Base-by-base conservation (phyloP, 92 coral and sea anemone genomes). In the Phenganax stokvisi region DNA sequence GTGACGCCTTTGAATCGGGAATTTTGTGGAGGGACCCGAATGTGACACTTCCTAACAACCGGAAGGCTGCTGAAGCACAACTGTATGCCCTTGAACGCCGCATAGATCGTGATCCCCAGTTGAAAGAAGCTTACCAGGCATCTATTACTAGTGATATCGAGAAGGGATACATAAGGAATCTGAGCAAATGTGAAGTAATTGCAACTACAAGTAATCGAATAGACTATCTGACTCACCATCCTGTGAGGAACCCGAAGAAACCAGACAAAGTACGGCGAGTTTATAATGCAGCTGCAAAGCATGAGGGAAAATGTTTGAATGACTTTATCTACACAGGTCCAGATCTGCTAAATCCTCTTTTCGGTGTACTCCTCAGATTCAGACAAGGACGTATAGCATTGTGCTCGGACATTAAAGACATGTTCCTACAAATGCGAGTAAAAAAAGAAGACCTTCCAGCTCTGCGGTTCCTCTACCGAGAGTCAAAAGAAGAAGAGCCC, bases 391-490 rank as follows among this genome's bases (percentile, higher is more conserved):
- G 20, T 51, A 68, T 85, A 12, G 91, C 87, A 0, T 54, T 88
- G 16, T 85, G 89, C n/a, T 88, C 87, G 58, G 88, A 88, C 79
- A 88, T 82, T 6, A 88, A 87, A 20, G 85, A 80, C 79, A 83
- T 86, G 87, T 86, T 86, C 76, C 60, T 85, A 13, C 91, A 86
- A 63, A 79, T 88, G 86, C 73, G 76, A 56, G 91, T 85, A 37
- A 75, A 59, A 15, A 51, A 17, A 61, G 91, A 57, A 66, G 91
- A 81, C 68, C 84, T 86, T 66, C 81, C 56, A 16, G 82, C 84
- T 16, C 69, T 88, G 17, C 85, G 85, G 51, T 88, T 85, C 66
- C 80, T 89, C 53, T 89, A 86, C 87, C 71, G 63, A 27, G 85
- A 86, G 69, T 81, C 86, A 8, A 56, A 54, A 0, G 83, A 63